phyloP scores from a whole-genome alignment of 2,113 vertebrate species.

The Cacatua alba region DNA sequence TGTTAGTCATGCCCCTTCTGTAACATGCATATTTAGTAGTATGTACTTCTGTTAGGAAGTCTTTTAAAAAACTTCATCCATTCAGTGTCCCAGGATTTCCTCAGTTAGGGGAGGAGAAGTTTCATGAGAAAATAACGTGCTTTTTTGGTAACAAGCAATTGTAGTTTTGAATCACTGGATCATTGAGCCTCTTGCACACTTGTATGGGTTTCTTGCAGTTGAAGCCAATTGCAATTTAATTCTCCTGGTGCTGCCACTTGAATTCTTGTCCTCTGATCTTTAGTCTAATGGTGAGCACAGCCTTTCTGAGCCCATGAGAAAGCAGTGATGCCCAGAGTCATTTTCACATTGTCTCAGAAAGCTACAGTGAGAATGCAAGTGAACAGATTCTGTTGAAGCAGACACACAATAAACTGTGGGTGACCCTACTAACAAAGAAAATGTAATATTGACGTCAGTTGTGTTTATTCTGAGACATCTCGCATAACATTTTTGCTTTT shows the following conservation, averaged over 20 bases:
- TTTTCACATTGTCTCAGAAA: background rate
- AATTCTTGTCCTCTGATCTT: background rate
- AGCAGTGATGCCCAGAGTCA: background rate
- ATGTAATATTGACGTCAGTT: background rate
- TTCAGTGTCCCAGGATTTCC: background rate
- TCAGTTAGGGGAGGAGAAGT: fast-evolving
- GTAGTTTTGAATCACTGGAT: background rate
- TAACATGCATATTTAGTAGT: background rate
- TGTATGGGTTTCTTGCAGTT: background rate
- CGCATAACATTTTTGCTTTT: background rate
- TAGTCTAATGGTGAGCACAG: background rate
- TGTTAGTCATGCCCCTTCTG: background rate
- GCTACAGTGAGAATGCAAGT: background rate
- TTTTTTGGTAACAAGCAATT: background rate
- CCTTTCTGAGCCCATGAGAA: background rate
- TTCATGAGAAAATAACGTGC: background rate
- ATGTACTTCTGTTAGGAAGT: background rate
- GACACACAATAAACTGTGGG: background rate
- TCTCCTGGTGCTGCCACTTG: background rate
- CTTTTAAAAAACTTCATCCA: background rate
- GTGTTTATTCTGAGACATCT: background rate
- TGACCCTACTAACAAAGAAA: background rate
- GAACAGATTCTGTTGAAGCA: background rate
- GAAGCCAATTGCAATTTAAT: background rate
- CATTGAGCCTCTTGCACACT: background rate